phyloP scores from a whole-genome alignment of 1,140 invertebrate species.

The Leguminivora glycinivorella region DNA sequence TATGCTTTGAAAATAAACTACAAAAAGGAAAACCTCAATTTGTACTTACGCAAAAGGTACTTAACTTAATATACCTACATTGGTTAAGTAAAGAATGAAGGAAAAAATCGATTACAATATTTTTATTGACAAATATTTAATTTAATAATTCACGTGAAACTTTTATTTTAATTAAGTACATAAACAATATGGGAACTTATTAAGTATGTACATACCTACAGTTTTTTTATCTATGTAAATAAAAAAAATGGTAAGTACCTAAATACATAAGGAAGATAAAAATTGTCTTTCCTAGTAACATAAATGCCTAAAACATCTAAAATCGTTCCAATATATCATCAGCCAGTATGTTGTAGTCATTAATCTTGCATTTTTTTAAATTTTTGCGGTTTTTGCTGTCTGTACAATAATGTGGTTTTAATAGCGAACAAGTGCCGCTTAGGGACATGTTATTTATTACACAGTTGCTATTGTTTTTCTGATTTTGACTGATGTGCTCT shows the following conservation, averaged over 20 bases:
- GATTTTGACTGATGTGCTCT: conserved; percentile 50
- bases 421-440: conserved; percentile 50
- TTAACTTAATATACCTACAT: too few species aligned
- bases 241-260: too few species aligned
- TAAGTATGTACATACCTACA: too few species aligned
- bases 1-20: background rate
- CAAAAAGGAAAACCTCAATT: background rate
- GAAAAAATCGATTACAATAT: too few species aligned
- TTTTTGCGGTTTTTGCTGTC: conserved; percentile 5
- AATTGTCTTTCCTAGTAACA: background rate
- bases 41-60: too few species aligned
- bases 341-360: background rate
- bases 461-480: conserved; percentile 54
- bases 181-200: too few species aligned
- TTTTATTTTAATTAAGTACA: too few species aligned
- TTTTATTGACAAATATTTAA: too few species aligned
- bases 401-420: conserved; percentile 51
- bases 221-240: too few species aligned
- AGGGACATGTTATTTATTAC: conserved; percentile 53
- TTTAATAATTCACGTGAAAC: too few species aligned
- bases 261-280: background rate
- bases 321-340: conserved; percentile 4
- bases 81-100: too few species aligned
- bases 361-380: background rate
- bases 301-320: background rate